These are phyloP conservation scores for Grus americana DNA, from an alignment of 2,113 vertebrate species.

Conservation along the genomic window DNA sequence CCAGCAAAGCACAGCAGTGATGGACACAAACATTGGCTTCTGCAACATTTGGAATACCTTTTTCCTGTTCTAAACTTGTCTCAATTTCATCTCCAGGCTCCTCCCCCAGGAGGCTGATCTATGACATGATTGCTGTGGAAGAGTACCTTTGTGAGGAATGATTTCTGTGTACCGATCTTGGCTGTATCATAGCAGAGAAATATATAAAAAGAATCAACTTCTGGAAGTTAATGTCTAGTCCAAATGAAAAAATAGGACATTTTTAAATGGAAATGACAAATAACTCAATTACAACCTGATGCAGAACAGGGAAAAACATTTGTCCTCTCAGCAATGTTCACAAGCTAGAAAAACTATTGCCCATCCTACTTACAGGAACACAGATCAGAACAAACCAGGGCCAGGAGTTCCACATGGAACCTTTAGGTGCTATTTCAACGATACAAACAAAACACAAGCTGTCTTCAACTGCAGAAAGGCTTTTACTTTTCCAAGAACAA, in stretches of 20 bases:
- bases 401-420: neutral
- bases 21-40: accelerated
- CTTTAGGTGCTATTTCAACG: neutral
- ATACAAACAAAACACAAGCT: neutral
- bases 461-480: neutral
- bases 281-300: neutral
- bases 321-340: neutral
- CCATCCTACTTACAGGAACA: accelerated
- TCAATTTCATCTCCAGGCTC: neutral
- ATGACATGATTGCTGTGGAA: neutral
- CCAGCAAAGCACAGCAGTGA: neutral
- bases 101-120: neutral
- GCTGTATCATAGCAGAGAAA: neutral
- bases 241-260: neutral
- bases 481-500: neutral
- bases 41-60: neutral
- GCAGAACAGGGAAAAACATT: neutral
- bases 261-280: neutral
- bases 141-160: neutral
- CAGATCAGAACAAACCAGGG: neutral
- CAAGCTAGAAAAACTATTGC: neutral
- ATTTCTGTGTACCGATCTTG: neutral
- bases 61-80: neutral
- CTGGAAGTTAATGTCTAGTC: neutral
- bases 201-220: neutral